Percentiles rank a stretch among this genome's conserved stretches.
These are phyloP conservation scores for Meteorus sp. DNA, from an alignment of 1,140 invertebrate species.

Conservation along the genomic window DNA sequence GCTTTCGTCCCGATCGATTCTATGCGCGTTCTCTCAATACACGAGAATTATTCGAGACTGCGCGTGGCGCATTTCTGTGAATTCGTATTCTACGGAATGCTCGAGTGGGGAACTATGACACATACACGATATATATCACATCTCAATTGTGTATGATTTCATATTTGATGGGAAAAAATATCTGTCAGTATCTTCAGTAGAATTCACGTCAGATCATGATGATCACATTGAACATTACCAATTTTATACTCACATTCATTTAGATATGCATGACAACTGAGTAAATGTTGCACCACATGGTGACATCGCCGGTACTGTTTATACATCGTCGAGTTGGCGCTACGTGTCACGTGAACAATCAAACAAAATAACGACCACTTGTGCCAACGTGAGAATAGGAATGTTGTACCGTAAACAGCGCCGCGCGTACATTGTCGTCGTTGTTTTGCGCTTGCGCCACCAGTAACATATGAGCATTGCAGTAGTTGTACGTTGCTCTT, in stretches of 20 bases:
- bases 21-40: background rate
- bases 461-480: too few species aligned
- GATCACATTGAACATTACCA: too few species aligned
- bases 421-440: background rate
- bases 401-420: constrained; percentile 2
- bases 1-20: constrained; percentile 2
- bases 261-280: constrained; percentile 31
- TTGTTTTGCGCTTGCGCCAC: too few species aligned
- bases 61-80: constrained; percentile 2
- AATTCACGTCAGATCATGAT: background rate
- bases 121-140: too few species aligned
- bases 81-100: background rate
- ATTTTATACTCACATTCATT: too few species aligned
- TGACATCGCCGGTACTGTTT: constrained; percentile 30
- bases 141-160: background rate
- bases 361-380: constrained; percentile 4
- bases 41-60: background rate
- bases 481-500: too few species aligned
- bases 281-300: constrained; percentile 38
- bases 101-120: too few species aligned
- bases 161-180: background rate
- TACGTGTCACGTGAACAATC: background rate
- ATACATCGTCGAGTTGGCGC: background rate
- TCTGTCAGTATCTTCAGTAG: too few species aligned
- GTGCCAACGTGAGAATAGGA: constrained; percentile 1